Evolutionary conservation across 2,888 invertebrate genomes (phyloP), one percentile per base, ranked within the genome.

Genomic region (Frankliniella intonsa): DNA sequence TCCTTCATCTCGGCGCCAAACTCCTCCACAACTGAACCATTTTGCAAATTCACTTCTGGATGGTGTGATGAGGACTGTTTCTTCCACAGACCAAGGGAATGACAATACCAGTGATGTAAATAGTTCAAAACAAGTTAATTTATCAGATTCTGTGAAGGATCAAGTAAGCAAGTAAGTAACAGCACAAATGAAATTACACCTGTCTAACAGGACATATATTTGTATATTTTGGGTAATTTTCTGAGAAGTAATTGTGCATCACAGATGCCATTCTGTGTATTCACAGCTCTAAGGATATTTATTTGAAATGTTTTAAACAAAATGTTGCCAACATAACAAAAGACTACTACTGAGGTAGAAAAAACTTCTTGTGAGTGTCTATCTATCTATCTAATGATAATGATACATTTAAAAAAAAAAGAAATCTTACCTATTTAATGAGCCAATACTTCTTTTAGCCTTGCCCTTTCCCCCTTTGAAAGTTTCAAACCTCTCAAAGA

Each of bases 31-130:
- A 50, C 83, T 84, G 9, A 81, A 84, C 22, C 82, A 84, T 49
- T 84, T 83, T 80, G 84, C 84, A 17, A 84, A 84, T 62, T 81
- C 81, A 80, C 82, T 84, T 14, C 83, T 84, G 17, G 84, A 83
- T 80, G 84, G 83, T 69, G 84, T 83, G 9, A 80, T 84, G 25
- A 86, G 85, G 80, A 84, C 85, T 0, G 69, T 76, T 22, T 76
- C 69, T 25, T 76, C 69, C 5, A 12, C 69, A 10, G 69, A 76
- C 10, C 69, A 9, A 10, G 25, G 69, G 11, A 76, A 76, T 76
- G 69, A 76, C 10, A 25, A 9, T 25, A 76, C 7, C 25, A 22
- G 11, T 76, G 25, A 8, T 25, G 69, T 25, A 1, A 25, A 25
- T 12, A 25, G 69, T 22, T 22, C 69, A 22, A 76, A 76, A 25